phyloP scores from a whole-genome alignment of 2,113 vertebrate species.

The Sinocyclocheilus grahami region DNA sequence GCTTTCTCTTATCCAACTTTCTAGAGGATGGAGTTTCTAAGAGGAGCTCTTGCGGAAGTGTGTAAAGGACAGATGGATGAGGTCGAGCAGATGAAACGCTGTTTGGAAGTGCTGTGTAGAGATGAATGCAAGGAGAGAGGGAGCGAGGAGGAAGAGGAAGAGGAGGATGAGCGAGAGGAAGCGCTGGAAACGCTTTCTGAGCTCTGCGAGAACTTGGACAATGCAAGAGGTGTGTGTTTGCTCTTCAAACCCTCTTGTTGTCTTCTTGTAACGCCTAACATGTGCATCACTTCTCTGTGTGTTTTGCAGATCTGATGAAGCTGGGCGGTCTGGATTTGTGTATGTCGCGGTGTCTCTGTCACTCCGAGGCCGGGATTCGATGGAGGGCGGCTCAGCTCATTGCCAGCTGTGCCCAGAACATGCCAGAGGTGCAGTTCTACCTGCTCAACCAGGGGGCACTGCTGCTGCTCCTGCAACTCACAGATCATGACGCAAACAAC shows the following conservation, averaged over 20 bases:
- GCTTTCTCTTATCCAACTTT: neutral
- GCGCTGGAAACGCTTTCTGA: conserved; percentile 85
- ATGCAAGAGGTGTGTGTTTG: conserved; percentile 80
- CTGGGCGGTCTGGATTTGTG: conserved; percentile 86
- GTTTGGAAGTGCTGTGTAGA: conserved; percentile 73
- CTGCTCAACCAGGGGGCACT: conserved; percentile 78
- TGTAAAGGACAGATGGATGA: conserved; percentile 84
- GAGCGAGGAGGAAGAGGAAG: conserved; percentile 66
- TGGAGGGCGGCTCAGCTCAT: conserved; percentile 86
- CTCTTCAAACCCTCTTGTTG: neutral
- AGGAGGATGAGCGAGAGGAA: conserved; percentile 72
- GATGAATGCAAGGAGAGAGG: conserved; percentile 54
- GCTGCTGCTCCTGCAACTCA: conserved; percentile 80
- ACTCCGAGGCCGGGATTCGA: conserved; percentile 76
- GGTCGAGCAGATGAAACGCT: conserved; percentile 86
- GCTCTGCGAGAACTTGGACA: conserved; percentile 90
- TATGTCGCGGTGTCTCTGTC: conserved; percentile 78
- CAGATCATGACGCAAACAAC: conserved; percentile 79
- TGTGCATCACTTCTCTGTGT: neutral
- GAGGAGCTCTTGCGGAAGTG: conserved; percentile 80
- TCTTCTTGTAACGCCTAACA: neutral
- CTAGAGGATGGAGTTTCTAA: conserved; percentile 83
- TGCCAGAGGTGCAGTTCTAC: conserved; percentile 84
- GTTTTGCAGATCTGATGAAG: conserved; percentile 84
- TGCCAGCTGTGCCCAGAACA: conserved; percentile 87